Evolutionary conservation across 2,797 vertebrate genomes (phyloP), one percentile per base, ranked within the genome.

Genomic region (Brachyalestes nurse): DNA sequence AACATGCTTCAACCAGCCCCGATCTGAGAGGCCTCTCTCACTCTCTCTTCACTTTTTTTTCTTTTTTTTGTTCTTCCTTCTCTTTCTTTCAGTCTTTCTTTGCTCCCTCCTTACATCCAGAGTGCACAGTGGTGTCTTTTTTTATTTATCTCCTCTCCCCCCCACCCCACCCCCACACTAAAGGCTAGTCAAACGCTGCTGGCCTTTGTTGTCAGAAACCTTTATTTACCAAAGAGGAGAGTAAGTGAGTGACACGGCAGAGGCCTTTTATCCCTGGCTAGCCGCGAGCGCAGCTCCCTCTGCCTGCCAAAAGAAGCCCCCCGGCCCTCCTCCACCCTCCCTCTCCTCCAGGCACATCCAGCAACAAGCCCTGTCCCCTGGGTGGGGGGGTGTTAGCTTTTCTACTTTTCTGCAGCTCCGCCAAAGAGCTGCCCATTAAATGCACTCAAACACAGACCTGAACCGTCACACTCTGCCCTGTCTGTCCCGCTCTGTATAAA

Each of bases 181-280:
- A 94, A 93, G 92, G 91, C 92, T 92, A 93, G 92, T 93, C 92
- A 92, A 92, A 91, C 90, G 71, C 91, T 91, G 86, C 91, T 92
- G 88, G 75, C 88, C 94, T 95, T 94, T 95, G 94, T 95, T 95
- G 94, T 95, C 94, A 94, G 93, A 93, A 94, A 92, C 92, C 93
- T 93, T 95, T 95, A 93, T 95, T 95, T 94, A 93, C 92, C 92
- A 94, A 93, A 94, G 94, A 93, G 92, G 87, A 90, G 87, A 91
- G 92, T 93, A 93, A 95, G 94, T 93, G 93, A 93, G 90, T 94
- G 94, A 94, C 94, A 94, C 88, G 90, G 92, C 92, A 90, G 89
- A 89, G 84, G 89, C 90, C 93, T 95, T 95, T 95, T 90, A 95
- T 95, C 93, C 93, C 83, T 5, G 86, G 86, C 89, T 94, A 75